phyloP scores from a whole-genome alignment of 2,797 vertebrate species.

The Spinibarbus caldwelli region DNA sequence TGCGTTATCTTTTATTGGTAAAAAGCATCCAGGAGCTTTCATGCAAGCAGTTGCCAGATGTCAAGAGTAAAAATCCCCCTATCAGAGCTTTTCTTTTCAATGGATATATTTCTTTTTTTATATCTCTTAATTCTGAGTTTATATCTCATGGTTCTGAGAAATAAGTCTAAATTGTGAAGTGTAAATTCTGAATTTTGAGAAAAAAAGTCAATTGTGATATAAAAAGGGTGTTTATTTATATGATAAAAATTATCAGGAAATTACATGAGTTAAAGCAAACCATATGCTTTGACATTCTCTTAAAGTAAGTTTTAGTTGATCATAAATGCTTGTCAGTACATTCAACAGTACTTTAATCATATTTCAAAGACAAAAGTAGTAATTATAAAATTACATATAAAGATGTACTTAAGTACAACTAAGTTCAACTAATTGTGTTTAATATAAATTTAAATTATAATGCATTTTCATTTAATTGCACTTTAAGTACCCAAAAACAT shows the following conservation, averaged over 20 bases:
- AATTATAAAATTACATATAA: too few species aligned
- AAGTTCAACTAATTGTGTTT: too few species aligned
- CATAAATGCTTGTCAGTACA: too few species aligned
- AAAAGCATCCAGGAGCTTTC: not conserved
- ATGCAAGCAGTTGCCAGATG: not conserved
- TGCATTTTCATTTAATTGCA: too few species aligned
- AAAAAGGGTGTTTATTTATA: not conserved
- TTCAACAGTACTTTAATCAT: too few species aligned
- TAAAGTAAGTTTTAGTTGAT: too few species aligned
- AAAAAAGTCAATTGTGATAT: not conserved
- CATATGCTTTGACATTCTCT: not conserved
- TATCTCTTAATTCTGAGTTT: not conserved
- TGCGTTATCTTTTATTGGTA: not conserved
- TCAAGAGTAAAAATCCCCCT: not conserved
- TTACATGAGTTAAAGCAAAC: not conserved
- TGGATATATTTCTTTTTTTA: too few species aligned
- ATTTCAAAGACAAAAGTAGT: too few species aligned
- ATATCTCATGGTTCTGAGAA: not conserved
- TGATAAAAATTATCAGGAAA: not conserved
- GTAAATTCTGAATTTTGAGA: not conserved
- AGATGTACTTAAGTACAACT: too few species aligned
- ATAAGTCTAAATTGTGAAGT: too few species aligned
- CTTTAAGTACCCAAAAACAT: too few species aligned
- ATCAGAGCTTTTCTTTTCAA: not conserved
- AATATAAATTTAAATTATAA: too few species aligned